A percentile compares a stretch with the other conserved stretches of the same genome.
phyloP scores from a whole-genome alignment of 2,113 vertebrate species.

The Pelobates fuscus region DNA sequence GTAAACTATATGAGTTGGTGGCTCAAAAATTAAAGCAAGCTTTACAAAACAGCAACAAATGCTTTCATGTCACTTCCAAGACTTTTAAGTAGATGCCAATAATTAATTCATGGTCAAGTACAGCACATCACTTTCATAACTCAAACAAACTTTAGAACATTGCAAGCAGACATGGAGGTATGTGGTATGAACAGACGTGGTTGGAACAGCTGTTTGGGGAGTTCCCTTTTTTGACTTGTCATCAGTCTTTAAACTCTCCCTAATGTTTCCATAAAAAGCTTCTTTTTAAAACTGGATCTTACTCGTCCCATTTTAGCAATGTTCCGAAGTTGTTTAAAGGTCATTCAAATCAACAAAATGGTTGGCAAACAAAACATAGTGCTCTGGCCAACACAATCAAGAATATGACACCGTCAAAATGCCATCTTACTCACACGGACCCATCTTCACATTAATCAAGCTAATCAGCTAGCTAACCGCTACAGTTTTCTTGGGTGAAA shows the following conservation, averaged over 20 bases:
- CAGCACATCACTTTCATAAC: neutral
- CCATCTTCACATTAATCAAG: neutral
- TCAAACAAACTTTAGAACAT: neutral
- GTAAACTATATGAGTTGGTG: too few species aligned
- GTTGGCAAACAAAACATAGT: neutral
- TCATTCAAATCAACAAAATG: neutral
- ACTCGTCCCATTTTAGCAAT: neutral
- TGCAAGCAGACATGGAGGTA: neutral
- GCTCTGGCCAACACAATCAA: slow-evolving; percentile 1
- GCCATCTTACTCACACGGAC: neutral
- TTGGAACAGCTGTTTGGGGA: slow-evolving; percentile 2
- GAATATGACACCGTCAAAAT: neutral
- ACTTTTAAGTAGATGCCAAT: neutral
- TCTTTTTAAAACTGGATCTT: neutral
- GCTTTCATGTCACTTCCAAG: too few species aligned
- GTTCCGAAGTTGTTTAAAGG: fast-evolving
- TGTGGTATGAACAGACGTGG: neutral
- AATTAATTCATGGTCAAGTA: neutral
- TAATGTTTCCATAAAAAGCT: neutral
- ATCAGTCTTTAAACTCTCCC: neutral
- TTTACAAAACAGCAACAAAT: too few species aligned
- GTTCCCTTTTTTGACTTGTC: neutral
- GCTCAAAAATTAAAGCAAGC: too few species aligned
- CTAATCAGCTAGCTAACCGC: too few species aligned
- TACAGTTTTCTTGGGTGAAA: too few species aligned